Conservation (phyloP, 2,797 vertebrate species). For the Oryzias dopingdopingensis region DNA sequence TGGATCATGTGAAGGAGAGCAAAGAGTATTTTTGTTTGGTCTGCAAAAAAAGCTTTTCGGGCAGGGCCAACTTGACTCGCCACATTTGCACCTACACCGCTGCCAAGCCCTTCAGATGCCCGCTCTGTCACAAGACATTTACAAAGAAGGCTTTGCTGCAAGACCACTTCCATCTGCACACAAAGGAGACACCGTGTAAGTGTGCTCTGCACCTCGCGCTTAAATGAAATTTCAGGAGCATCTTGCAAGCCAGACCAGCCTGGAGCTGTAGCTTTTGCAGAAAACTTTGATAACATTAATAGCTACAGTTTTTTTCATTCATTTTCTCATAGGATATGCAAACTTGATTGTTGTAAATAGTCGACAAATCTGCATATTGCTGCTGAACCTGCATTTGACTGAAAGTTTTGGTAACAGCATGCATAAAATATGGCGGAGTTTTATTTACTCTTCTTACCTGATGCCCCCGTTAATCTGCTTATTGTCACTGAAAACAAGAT, state of each 20-base stretch:
- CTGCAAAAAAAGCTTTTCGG: conserved; percentile 69
- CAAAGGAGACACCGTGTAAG: conserved; percentile 44
- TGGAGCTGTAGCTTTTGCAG: conserved; percentile 16
- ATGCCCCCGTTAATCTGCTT: too few relatives aligned
- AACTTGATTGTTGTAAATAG: too few relatives aligned
- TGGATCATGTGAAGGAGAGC: conserved; percentile 73
- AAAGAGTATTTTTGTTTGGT: conserved; percentile 67
- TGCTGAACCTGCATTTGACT: too few relatives aligned
- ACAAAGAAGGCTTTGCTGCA: conserved; percentile 66
- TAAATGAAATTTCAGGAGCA: conserved; percentile 59
- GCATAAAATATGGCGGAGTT: too few relatives aligned
- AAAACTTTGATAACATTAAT: background rate
- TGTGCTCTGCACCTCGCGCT: conserved; percentile 51
- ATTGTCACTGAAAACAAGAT: too few relatives aligned
- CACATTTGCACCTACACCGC: conserved; percentile 63
- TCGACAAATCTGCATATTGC: too few relatives aligned
- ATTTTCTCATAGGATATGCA: background rate
- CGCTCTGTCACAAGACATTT: conserved; percentile 70
- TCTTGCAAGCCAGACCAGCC: conserved; percentile 55
- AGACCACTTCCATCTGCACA: conserved; percentile 72
- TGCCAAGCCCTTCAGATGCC: conserved; percentile 71
- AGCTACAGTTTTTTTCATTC: background rate
- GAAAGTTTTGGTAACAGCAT: too few relatives aligned
- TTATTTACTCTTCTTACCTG: too few relatives aligned
- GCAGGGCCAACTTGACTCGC: conserved; percentile 63